These are phyloP conservation scores for Heliconius charithonia DNA, from an alignment of 2,888 invertebrate genomes.

Conservation along the genomic window DNA sequence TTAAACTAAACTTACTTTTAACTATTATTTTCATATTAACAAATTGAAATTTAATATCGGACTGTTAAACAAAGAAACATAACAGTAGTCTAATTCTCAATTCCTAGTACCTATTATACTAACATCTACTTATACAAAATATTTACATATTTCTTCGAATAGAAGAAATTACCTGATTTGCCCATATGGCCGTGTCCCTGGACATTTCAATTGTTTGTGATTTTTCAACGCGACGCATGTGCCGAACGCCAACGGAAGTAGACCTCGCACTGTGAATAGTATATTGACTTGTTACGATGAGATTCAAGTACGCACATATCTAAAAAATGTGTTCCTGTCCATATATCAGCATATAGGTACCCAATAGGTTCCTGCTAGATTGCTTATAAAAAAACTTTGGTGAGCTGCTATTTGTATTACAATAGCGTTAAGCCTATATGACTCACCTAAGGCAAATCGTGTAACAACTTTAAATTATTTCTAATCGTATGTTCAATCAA, in stretches of 20 bases:
- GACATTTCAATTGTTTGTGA: slow-evolving; percentile 53
- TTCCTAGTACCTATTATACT: background rate
- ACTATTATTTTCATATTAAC: too few species aligned
- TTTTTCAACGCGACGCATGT: slow-evolving; percentile 75
- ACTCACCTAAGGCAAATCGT: background rate
- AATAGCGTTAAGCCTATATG: slow-evolving; percentile 11
- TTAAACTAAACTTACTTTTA: too few species aligned
- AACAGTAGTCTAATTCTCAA: background rate
- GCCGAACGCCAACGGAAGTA: slow-evolving; percentile 72
- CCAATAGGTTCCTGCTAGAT: slow-evolving; percentile 27
- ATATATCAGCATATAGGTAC: slow-evolving; percentile 25
- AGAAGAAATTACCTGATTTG: slow-evolving; percentile 54
- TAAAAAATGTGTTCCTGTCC: slow-evolving; percentile 51
- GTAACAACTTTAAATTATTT: slow-evolving; percentile 1
- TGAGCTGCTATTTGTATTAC: slow-evolving; percentile 10
- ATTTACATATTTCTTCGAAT: slow-evolving; percentile 8
- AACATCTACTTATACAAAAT: slow-evolving; percentile 50
- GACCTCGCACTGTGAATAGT: slow-evolving; percentile 63
- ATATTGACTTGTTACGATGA: slow-evolving; percentile 61
- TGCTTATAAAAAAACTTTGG: slow-evolving; percentile 23
- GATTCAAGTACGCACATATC: slow-evolving; percentile 47
- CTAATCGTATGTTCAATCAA: background rate
- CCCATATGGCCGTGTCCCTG: slow-evolving; percentile 32
- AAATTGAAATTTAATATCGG: too few species aligned
- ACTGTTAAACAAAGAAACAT: too few species aligned